Evolutionary conservation across 2,888 invertebrate species (phyloP).

Genomic region (Tetheella fluctuosa): DNA sequence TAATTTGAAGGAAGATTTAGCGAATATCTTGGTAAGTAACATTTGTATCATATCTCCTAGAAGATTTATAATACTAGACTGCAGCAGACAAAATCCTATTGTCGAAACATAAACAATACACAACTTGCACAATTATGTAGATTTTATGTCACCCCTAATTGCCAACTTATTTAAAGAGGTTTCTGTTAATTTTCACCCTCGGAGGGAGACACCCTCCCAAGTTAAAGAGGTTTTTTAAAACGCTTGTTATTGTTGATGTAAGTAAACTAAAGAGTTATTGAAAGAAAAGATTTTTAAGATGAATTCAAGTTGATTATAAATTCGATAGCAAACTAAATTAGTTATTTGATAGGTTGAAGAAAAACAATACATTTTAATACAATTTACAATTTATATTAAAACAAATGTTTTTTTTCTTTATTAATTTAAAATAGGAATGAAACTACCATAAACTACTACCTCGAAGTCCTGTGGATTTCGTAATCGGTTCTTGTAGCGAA

Average conservation of each 20-base stretch:
- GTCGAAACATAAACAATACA: conserved; percentile 77
- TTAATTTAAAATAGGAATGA: not conserved
- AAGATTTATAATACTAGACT: conserved; percentile 23
- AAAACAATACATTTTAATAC: not conserved
- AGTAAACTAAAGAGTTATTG: conserved; percentile 66
- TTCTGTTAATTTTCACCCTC: conserved; percentile 70
- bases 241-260: conserved; percentile 4
- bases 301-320: not conserved
- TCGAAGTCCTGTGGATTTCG: not conserved
- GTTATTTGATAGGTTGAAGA: not conserved
- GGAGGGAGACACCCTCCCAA: conserved; percentile 44
- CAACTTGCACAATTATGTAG: conserved; percentile 80
- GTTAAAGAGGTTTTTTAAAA: conserved; percentile 48
- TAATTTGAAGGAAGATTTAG: too few species aligned
- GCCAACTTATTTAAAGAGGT: conserved; percentile 83
- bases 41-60: not conserved
- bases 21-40: not conserved
- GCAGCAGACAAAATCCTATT: conserved; percentile 63
- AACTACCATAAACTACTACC: not conserved
- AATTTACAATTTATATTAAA: too few species aligned
- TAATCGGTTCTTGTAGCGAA: not conserved
- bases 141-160: conserved; percentile 83
- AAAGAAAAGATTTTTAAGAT: conserved; percentile 41
- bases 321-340: not conserved
- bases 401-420: not conserved